Percentiles rank a stretch among this genome's conserved stretches.
These are phyloP conservation scores for Acanthiza pusilla DNA, from an alignment of 2,797 vertebrate genomes.

Conservation along the genomic window DNA sequence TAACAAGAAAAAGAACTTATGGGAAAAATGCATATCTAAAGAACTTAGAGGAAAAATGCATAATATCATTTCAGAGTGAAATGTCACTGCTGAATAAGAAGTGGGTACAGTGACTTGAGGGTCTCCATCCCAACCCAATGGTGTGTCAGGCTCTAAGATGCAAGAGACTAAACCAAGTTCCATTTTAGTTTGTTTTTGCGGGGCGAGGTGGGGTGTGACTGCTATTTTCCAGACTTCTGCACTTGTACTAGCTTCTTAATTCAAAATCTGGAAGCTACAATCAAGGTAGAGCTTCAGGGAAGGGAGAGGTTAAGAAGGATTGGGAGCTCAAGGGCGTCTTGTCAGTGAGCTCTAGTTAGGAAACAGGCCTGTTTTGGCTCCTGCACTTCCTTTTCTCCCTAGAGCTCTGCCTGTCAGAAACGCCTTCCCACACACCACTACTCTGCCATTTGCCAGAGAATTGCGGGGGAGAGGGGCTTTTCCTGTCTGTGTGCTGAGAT, in stretches of 20 bases:
- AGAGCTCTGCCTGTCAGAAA: slow-evolving; percentile 70
- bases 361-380: slow-evolving; percentile 64
- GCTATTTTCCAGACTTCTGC: not conserved
- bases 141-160: not conserved
- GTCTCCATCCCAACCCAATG: not conserved
- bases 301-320: slow-evolving; percentile 42
- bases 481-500: slow-evolving; percentile 64
- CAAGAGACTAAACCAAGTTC: not conserved
- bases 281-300: slow-evolving; percentile 39
- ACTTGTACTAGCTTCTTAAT: not conserved
- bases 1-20: not conserved
- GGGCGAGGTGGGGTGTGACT: not conserved
- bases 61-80: not conserved
- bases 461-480: slow-evolving; percentile 72
- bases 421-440: slow-evolving; percentile 67
- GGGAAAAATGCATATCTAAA: not conserved
- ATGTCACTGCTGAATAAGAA: not conserved
- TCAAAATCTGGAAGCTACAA: not conserved
- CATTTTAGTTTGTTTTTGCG: not conserved
- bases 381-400: slow-evolving; percentile 54
- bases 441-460: slow-evolving; percentile 65
- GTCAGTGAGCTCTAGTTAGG: slow-evolving; percentile 56
- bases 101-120: not conserved
- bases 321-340: slow-evolving; percentile 37
- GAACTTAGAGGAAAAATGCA: not conserved